phyloP scores from a whole-genome alignment of 2,113 vertebrate genomes.

The Pedetes capensis region DNA sequence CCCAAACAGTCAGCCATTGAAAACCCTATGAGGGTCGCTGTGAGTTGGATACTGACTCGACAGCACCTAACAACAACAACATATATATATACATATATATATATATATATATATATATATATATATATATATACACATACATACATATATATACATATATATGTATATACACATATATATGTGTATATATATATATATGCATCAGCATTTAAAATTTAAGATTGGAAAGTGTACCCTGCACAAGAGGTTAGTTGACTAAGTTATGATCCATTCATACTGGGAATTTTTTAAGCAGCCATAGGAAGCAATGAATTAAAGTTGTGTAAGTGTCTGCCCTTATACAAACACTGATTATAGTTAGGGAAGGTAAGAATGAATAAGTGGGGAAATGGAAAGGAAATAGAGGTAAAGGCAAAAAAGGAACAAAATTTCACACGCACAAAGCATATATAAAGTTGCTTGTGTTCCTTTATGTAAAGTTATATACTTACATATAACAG shows the following conservation, averaged over 20 bases:
- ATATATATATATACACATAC: too few species aligned
- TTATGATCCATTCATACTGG: background rate
- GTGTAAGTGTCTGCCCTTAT: background rate
- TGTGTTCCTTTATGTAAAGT: background rate
- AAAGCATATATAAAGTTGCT: background rate
- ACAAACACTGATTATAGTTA: background rate
- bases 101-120: too few species aligned
- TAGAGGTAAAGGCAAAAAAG: background rate
- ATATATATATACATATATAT: too few species aligned
- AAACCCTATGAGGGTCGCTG: too few species aligned
- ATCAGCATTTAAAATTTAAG: background rate
- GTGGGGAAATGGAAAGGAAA: background rate
- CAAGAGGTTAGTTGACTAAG: background rate
- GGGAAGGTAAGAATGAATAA: background rate
- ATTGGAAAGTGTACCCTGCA: background rate
- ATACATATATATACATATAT: too few species aligned
- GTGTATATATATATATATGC: too few species aligned
- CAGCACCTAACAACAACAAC: too few species aligned
- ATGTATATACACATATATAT: too few species aligned
- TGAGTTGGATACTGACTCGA: too few species aligned
- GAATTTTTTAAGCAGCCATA: background rate
- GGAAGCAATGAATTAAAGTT: background rate
- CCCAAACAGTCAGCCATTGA: too few species aligned
- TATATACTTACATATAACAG: background rate
- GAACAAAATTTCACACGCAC: background rate